Conservation (phyloP, 2,888 invertebrate genomes). For the Gari tellinella region DNA sequence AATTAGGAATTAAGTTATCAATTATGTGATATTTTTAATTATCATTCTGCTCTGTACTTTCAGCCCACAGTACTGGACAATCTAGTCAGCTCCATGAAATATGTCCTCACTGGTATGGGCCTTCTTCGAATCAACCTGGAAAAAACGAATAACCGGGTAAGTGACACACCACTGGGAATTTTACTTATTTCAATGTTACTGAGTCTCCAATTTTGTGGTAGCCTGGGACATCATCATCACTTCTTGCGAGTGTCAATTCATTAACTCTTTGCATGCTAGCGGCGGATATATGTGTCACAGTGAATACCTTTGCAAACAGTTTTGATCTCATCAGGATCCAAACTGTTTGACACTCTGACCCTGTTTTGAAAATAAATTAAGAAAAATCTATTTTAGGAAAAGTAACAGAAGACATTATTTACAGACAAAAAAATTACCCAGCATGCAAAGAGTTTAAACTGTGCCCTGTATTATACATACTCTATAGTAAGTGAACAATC, state of each 20-base stretch:
- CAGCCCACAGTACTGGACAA: conserved; percentile 89
- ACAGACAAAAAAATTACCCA: too few relatives aligned
- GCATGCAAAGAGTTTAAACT: background rate
- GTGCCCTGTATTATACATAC: too few relatives aligned
- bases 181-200: too few relatives aligned
- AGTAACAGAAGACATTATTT: background rate
- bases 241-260: background rate
- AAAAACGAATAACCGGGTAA: conserved; percentile 87
- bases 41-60: conserved; percentile 35
- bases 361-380: too few relatives aligned
- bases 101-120: conserved; percentile 89
- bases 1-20: too few relatives aligned
- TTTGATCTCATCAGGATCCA: too few relatives aligned
- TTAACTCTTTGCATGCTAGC: background rate
- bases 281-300: too few relatives aligned
- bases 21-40: too few relatives aligned
- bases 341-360: too few relatives aligned
- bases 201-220: background rate
- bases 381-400: background rate
- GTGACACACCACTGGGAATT: conserved; percentile 25
- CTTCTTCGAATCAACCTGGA: conserved; percentile 88
- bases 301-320: too few relatives aligned
- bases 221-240: background rate
- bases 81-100: conserved; percentile 89
- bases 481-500: too few relatives aligned